Evolutionary conservation across 1,140 invertebrate species (phyloP), one percentile per base, ranked within the genome.

Genomic region (Eueides isabella): DNA sequence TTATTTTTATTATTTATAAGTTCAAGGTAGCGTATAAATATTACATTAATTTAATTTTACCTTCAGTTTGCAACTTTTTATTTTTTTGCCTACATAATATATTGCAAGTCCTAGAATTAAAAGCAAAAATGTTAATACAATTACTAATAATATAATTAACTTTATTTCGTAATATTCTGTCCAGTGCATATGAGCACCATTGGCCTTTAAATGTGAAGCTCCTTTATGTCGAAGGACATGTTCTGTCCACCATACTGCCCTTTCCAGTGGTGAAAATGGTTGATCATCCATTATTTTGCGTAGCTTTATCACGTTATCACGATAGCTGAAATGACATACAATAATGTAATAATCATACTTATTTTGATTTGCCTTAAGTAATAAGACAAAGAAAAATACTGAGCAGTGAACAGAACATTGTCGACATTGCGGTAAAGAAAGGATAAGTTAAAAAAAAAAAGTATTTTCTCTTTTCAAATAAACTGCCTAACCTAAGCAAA

Each of bases 221-320:
- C 94, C 94, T 70, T 94, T 88, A 72, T 89, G 80, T 0, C 93
- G 70, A 9, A 94, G 74, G 6, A 93, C 83, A 75, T 94, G 87
- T 78, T 94, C 93, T n/a, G 90, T 89, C 88, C 94, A 94, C 89
- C 94, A 93, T 12, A 94, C 80, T 1, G 91, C 93, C 61, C 85
- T 74, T 33, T 94, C 88, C 23, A 94, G 66, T 0, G 93, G 92
- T 2, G 73, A 84, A 26, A 88, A 76, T 2, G 94, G 94, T 71
- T 94, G 93, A 81, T 96, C 95, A 44, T 80, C 72, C 71, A 94
- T 92, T 2, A 91, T 26, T 5, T 71, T 63, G 0, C 92, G 92
- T 3, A 90, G 28, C 31, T 80, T 79, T 30, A 81, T 71, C 1
- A 90, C 86, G 16, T 91, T 91, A 44, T 89, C 66, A 19, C 84